Evolutionary conservation across 2,888 invertebrate genomes (phyloP).

Genomic region (Prenolepis imparis): DNA sequence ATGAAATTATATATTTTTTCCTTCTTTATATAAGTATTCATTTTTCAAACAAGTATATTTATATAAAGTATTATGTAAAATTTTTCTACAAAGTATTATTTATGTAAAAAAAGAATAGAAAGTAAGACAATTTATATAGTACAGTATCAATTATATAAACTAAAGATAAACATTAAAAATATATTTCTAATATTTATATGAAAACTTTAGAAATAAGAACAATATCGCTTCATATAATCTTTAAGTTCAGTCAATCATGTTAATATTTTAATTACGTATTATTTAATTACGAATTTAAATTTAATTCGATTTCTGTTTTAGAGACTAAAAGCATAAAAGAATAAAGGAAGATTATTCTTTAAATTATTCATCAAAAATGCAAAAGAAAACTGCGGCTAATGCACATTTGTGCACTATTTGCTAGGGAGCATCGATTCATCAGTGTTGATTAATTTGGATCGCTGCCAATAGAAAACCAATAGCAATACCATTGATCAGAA

Average conservation of each 20-base stretch:
- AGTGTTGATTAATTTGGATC: too few relatives aligned
- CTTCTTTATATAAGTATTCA: conserved; percentile 79
- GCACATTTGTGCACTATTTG: too few relatives aligned
- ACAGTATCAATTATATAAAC: too few relatives aligned
- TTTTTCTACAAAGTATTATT: too few relatives aligned
- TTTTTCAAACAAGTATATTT: too few relatives aligned
- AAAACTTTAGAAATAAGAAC: too few relatives aligned
- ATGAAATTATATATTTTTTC: neutral
- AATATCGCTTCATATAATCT: neutral
- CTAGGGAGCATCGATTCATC: too few relatives aligned
- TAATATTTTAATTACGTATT: neutral
- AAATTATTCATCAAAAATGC: conserved; percentile 86
- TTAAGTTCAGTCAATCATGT: neutral
- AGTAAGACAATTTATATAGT: too few relatives aligned
- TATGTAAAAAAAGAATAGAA: neutral
- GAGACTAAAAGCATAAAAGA: conserved; percentile 88
- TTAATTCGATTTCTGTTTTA: conserved; percentile 33
- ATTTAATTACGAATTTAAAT: neutral
- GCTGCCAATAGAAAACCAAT: too few relatives aligned
- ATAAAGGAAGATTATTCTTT: conserved; percentile 89
- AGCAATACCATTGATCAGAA: too few relatives aligned
- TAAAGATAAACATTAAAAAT: too few relatives aligned
- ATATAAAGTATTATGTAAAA: too few relatives aligned
- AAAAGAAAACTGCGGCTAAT: conserved; percentile 87
- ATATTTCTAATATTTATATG: neutral